phyloP scores from a whole-genome alignment of 1,140 invertebrate species.

The Drosophila rufa region DNA sequence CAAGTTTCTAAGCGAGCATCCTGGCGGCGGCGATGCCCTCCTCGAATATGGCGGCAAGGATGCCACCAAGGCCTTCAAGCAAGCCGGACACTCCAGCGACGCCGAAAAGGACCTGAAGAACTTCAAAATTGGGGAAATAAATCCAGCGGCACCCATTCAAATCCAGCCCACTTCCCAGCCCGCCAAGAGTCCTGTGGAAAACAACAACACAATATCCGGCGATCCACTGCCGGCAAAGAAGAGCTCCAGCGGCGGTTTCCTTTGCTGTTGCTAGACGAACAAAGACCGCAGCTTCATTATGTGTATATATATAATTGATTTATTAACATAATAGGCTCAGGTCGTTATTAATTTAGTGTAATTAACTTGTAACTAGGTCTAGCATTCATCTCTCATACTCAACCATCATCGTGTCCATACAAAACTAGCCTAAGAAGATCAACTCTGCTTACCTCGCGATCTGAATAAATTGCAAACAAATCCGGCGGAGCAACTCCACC shows the following conservation, averaged over 20 bases:
- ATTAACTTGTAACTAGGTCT: slow-evolving; percentile 43
- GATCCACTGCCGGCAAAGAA: slow-evolving; percentile 26
- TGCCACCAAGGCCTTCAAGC: slow-evolving; percentile 88
- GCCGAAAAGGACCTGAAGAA: slow-evolving; percentile 87
- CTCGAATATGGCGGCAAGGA: slow-evolving; percentile 88
- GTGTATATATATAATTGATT: slow-evolving; percentile 46
- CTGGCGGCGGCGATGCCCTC: slow-evolving; percentile 88
- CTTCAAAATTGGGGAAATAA: slow-evolving; percentile 88
- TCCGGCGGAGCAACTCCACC: slow-evolving; percentile 32
- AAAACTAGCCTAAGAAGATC: slow-evolving; percentile 64
- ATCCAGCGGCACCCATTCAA: slow-evolving; percentile 50
- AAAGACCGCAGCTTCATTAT: background rate
- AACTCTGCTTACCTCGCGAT: slow-evolving; percentile 66
- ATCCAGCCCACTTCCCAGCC: slow-evolving; percentile 33
- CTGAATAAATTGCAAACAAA: slow-evolving; percentile 55
- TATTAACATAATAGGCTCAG: slow-evolving; percentile 53
- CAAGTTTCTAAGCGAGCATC: slow-evolving; percentile 88
- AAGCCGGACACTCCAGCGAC: slow-evolving; percentile 88
- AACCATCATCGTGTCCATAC: slow-evolving; percentile 36
- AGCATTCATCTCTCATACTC: slow-evolving; percentile 20
- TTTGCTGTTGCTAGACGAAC: slow-evolving; percentile 38
- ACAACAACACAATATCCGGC: background rate
- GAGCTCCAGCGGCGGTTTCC: slow-evolving; percentile 36
- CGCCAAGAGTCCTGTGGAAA: background rate
- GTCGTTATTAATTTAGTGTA: slow-evolving; percentile 41